Percentiles rank a stretch among this genome's conserved stretches.
Conservation (phyloP, 2,113 vertebrate species). For the Mesembrinibis cayennensis region DNA sequence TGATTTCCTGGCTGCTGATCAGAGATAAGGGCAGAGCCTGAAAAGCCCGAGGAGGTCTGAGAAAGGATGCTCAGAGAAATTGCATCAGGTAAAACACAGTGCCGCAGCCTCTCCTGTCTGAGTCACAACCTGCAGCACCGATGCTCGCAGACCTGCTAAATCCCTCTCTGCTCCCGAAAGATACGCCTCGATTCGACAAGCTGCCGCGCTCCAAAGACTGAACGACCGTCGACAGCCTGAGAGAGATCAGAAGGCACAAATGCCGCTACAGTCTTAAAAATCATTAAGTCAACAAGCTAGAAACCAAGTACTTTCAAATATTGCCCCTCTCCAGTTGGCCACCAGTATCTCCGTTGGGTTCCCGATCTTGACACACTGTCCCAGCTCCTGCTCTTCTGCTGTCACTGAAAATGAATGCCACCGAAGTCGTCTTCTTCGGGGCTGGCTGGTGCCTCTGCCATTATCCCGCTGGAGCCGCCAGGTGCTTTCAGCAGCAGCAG, state of each 20-base stretch:
- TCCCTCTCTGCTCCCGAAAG: background rate
- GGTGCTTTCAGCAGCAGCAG: background rate
- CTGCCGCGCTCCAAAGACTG: rapidly evolving
- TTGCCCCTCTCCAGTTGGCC: background rate
- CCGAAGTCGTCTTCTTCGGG: rapidly evolving
- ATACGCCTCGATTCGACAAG: background rate
- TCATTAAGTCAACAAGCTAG: background rate
- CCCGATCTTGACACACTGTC: rapidly evolving
- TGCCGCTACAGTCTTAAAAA: background rate
- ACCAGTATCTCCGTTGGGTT: background rate
- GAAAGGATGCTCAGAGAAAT: background rate
- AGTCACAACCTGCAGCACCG: background rate
- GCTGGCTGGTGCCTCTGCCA: background rate
- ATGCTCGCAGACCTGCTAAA: background rate
- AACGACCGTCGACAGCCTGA: background rate
- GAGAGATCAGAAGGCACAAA: background rate
- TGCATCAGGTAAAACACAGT: background rate
- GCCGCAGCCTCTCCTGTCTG: background rate
- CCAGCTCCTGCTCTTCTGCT: background rate
- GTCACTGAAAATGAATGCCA: rapidly evolving
- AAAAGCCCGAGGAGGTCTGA: background rate
- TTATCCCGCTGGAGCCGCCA: background rate
- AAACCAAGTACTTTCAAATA: background rate
- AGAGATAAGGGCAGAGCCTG: background rate
- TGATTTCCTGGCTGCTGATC: background rate